A percentile compares a stretch with the other conserved stretches of the same genome.
These are phyloP conservation scores for Phocides pigmalion DNA, from an alignment of 1,140 invertebrate genomes.

Conservation along the genomic window DNA sequence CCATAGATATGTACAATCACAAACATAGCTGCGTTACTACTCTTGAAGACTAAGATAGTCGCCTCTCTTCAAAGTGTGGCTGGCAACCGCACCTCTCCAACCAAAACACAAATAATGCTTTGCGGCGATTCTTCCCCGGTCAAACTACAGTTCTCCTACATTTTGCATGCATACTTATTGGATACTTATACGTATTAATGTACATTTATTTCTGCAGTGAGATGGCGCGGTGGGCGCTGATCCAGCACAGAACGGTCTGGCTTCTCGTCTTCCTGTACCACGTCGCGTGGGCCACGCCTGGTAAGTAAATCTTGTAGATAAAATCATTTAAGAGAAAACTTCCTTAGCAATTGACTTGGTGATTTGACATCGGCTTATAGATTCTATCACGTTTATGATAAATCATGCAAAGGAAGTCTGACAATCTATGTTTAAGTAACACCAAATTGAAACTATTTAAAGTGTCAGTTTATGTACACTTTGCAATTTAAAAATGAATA, in stretches of 20 bases:
- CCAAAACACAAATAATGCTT: no score
- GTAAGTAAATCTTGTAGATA: conserved; percentile 45
- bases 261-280: conserved; percentile 61
- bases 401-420: not conserved
- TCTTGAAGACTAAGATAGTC: no score
- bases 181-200: not conserved
- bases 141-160: no score
- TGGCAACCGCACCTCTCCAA: no score
- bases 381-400: not conserved
- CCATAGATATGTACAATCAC: no score
- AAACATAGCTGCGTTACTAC: no score
- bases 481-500: no score
- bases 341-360: conserved; percentile 6
- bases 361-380: conserved; percentile 20
- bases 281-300: conserved; percentile 61
- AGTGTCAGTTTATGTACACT: no score
- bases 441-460: not conserved
- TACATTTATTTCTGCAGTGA: conserved; percentile 65
- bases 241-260: conserved; percentile 66
- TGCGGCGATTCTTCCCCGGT: no score
- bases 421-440: not conserved
- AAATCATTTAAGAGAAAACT: conserved; percentile 9
- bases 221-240: conserved; percentile 76
- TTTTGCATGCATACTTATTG: no score
- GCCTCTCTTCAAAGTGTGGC: no score